Conservation (phyloP, 2,888 invertebrate species). For the Aphodius granarius region DNA sequence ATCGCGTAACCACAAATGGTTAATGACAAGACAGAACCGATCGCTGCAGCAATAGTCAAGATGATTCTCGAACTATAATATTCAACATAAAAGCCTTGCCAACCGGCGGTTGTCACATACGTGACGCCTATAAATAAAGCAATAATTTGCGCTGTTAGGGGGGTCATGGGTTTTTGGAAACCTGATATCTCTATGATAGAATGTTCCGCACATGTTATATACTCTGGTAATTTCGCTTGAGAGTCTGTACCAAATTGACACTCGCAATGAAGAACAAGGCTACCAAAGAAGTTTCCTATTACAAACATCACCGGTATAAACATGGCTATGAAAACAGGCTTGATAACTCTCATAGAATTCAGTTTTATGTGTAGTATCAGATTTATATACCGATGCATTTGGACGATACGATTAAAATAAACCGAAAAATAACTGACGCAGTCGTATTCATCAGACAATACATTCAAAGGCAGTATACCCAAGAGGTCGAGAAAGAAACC, state of each 20-base stretch:
- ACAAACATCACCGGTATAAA: constrained; percentile 21
- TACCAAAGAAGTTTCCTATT: constrained; percentile 16
- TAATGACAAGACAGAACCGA: constrained; percentile 1
- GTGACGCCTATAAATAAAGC: constrained; percentile 11
- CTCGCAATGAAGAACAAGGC: constrained; percentile 2
- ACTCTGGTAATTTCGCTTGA: background rate
- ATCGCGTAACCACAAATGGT: constrained; percentile 1
- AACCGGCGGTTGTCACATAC: constrained; percentile 16
- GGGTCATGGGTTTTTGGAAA: constrained; percentile 16
- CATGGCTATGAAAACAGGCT: background rate
- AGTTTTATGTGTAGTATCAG: constrained; percentile 15
- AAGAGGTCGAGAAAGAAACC: constrained; percentile 31
- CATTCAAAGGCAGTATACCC: constrained; percentile 25
- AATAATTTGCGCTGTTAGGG: constrained; percentile 15
- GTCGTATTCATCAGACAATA: constrained; percentile 12
- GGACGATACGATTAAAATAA: constrained; percentile 19
- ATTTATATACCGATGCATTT: constrained; percentile 29
- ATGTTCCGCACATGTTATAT: constrained; percentile 3
- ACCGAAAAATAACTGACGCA: constrained; percentile 10
- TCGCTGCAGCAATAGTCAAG: background rate
- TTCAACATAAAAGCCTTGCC: constrained; percentile 17
- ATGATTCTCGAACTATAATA: background rate
- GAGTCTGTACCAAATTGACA: constrained; percentile 20
- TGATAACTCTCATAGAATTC: background rate
- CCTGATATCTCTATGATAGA: constrained; percentile 12